Conservation (phyloP, 2,113 vertebrate species). For the Xerus inauris region DNA sequence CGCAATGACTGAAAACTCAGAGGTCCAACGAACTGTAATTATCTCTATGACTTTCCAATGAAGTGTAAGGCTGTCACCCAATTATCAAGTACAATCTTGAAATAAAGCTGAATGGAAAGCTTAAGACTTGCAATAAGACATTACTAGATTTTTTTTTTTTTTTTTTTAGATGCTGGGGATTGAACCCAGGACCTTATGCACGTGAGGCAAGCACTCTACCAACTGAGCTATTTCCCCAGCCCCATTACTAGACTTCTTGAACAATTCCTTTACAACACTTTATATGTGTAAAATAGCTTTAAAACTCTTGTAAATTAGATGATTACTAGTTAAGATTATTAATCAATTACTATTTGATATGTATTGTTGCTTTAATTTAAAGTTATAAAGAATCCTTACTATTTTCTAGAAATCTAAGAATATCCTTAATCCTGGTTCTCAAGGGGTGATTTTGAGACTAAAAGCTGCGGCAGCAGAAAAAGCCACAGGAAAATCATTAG, state of each 20-base stretch:
- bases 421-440: neutral
- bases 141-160: neutral
- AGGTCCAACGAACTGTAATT: too few species aligned
- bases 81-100: neutral
- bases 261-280: neutral
- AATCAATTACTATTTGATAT: neutral
- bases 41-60: neutral
- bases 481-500: neutral
- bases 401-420: neutral
- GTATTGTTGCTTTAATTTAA: constrained; percentile 1
- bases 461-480: neutral
- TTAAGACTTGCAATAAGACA: neutral
- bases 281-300: neutral
- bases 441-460: neutral
- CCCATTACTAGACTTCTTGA: neutral
- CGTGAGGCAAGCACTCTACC: too few species aligned
- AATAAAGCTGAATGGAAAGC: neutral
- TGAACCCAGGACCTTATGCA: too few species aligned
- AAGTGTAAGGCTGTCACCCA: neutral
- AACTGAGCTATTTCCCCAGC: too few species aligned
- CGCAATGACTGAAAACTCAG: too few species aligned
- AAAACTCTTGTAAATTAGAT: neutral
- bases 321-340: neutral
- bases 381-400: neutral
- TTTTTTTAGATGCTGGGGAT: too few species aligned